A percentile compares a stretch with the other conserved stretches of the same genome.
Conservation (phyloP, 2,797 vertebrate genomes). For the Peromyscus nudipes region DNA sequence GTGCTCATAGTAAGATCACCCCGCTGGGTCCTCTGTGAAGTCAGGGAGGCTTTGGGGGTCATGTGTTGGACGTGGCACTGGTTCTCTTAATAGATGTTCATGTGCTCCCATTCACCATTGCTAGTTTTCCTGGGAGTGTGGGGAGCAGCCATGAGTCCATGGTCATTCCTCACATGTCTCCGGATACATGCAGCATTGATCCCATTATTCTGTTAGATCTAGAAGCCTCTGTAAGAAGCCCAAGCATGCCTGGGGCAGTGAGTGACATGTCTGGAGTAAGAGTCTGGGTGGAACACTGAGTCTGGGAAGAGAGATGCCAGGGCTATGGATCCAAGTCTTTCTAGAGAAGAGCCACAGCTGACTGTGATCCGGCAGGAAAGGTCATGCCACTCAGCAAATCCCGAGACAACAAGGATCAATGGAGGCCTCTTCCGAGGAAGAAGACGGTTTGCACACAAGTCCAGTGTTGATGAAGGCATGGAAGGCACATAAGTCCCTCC, state of each 20-base stretch:
- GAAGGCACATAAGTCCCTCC: fast-evolving
- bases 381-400: not conserved
- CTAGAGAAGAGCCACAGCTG: not conserved
- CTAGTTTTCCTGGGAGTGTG: not conserved
- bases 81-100: not conserved
- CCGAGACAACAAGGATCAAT: too few species aligned
- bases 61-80: not conserved
- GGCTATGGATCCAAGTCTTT: not conserved
- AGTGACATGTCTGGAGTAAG: not conserved
- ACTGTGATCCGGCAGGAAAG: not conserved
- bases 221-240: not conserved
- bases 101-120: not conserved
- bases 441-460: not conserved
- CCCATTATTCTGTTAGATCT: not conserved
- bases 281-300: not conserved
- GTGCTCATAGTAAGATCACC: not conserved
- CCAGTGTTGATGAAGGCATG: not conserved
- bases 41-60: not conserved
- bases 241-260: not conserved
- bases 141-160: not conserved
- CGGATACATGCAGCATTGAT: too few species aligned
- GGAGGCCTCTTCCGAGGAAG: not conserved
- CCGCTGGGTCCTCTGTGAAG: not conserved
- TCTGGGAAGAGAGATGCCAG: not conserved
- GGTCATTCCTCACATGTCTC: not conserved